A percentile compares a stretch with the other conserved stretches of the same genome.
Evolutionary conservation across 2,113 vertebrate species (phyloP).

Genomic region (Dipodomys merriami): DNA sequence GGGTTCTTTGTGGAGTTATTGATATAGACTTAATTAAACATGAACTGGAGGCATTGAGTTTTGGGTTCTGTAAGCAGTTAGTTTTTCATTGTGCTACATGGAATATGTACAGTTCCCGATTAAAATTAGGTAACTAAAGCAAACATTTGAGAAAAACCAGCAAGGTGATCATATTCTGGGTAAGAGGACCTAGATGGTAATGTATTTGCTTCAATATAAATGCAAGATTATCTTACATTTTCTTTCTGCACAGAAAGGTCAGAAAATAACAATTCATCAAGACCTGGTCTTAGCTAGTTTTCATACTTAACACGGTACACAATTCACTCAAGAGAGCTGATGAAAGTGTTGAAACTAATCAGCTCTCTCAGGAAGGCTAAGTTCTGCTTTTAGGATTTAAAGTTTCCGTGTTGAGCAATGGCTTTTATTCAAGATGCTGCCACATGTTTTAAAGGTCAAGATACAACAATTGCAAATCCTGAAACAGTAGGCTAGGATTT

Average conservation of each 20-base stretch:
- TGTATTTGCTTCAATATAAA: conserved; percentile 38
- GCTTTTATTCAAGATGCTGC: conserved; percentile 52
- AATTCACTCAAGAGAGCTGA: conserved; percentile 58
- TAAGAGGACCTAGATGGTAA: background rate
- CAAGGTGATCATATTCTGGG: background rate
- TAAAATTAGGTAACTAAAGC: conserved; percentile 44
- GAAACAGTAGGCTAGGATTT: background rate
- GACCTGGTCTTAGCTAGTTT: conserved; percentile 50
- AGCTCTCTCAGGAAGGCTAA: conserved; percentile 68
- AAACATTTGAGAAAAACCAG: conserved; percentile 54
- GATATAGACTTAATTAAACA: conserved; percentile 59
- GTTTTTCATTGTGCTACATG: conserved; percentile 24
- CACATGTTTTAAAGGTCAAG: conserved; percentile 66
- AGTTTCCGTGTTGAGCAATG: conserved; percentile 64
- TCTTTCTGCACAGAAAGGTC: conserved; percentile 59
- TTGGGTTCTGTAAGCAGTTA: no score
- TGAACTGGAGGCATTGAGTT: background rate
- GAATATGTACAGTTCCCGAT: conserved; percentile 46
- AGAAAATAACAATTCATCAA: conserved; percentile 60
- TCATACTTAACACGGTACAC: conserved; percentile 21
- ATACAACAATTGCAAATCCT: background rate
- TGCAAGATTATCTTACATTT: background rate
- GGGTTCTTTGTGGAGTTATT: conserved; percentile 31
- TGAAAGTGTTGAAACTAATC: conserved; percentile 63
- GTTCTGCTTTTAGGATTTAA: conserved; percentile 61